Evolutionary conservation across 2,888 invertebrate species (phyloP), one percentile per base, ranked within the genome.

Genomic region (Nycteola revayana): DNA sequence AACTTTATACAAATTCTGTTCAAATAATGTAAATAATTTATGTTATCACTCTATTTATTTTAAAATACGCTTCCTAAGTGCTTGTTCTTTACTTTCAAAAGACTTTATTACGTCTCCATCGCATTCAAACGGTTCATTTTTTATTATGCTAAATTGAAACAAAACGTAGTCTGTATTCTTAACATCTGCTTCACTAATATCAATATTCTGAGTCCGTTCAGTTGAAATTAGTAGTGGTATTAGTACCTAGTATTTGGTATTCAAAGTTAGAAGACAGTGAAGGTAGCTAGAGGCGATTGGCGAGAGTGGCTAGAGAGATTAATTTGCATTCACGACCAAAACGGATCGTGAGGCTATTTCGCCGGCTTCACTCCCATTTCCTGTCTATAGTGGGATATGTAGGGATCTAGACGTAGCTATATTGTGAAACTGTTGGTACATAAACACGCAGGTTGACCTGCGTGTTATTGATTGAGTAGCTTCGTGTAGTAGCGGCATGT

Each of bases 261-360:
- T 69, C 74, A 66, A 49, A 59, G 57, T 66, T 62, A 59, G 60
- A 65, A 70, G 69, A 69, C 64, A 66, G 60, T 14, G 14, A 14
- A 14, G 14, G 14, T 14, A 14, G 14, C 14, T 54, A 52, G 60
- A 53, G 56, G 46, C 67, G 66, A 69, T 71, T 64, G 63, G 60
- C 53, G 7, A 14, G 59, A 58, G 49, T 44, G 52, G 60, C 60
- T 57, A 58, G 66, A 61, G 69, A 76, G 77, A 76, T 83, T 80
- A 82, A 83, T 83, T 84, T 82, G 76, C 83, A 84, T 84, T 81
- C 80, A 76, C 72, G 70, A 72, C 76, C 78, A 66, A 75, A 79
- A 78, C 73, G 74, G 81, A 75, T 79, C 81, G 81, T 75, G 78
- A 70, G 70, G 75, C 77, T 76, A 80, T 83, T 81, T 72, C 76